Evolutionary conservation across 2,888 invertebrate genomes (phyloP), one percentile per base, ranked within the genome.

Genomic region (Eupithecia subfuscata): DNA sequence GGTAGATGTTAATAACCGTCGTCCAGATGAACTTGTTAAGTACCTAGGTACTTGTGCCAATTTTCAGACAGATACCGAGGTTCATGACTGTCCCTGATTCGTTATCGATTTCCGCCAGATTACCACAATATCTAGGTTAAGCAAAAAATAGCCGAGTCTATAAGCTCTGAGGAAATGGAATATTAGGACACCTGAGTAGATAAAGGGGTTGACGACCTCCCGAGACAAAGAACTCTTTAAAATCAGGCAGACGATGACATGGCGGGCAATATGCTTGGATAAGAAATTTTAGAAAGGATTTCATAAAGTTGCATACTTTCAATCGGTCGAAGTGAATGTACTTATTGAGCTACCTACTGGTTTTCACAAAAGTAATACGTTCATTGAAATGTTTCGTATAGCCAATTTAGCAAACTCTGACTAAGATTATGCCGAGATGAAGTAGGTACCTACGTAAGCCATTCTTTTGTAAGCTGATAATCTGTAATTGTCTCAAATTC

Each of bases 181-280:
- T 87, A 88, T 83, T 88, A 87, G 86, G 86, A 78, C 87, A 87
- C 82, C 85, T 85, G 87, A 60, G 60, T 81, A 88, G 91, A 92
- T 91, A 91, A 88, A 80, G 81, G 86, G 91, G 89, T 90, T 86
- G 85, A 84, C 84, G 89, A 90, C 88, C 91, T 84, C 78, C 37
- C 82, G 80, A 83, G 84, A 88, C 87, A 90, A 91, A 89, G 87
- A 89, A 80, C 83, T 83, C 84, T 88, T 85, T 85, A 83, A 82
- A 84, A 85, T 83, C 87, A 88, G 87, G 85, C 87, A 87, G 84
- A 85, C 82, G 81, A 78, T 80, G 80, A 81, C 78, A 80, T 75
- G 78, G 77, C 65, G 11, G 60, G 25, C 72, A 82, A 82, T 81
- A 81, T 71, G 73, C 67, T 69, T 76, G 74, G 82, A 82, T 83